Evolutionary conservation across 2,113 vertebrate species (phyloP), one percentile per base, ranked within the genome.

Genomic region (Salvelinus fontinalis): DNA sequence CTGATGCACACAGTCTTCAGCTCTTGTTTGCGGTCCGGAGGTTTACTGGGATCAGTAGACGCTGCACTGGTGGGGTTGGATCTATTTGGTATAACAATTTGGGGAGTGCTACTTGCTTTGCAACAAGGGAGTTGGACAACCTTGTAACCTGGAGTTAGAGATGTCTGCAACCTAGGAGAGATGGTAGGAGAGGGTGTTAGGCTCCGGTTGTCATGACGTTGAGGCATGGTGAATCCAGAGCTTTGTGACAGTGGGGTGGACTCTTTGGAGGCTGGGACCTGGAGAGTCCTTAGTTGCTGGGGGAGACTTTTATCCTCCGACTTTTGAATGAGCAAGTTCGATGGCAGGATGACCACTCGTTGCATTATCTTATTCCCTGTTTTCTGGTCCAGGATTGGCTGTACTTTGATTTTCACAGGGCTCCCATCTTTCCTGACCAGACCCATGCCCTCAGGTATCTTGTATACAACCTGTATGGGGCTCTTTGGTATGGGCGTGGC

Each of bases 1-100:
- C 97, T 93, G 82, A 99, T 96, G 84, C 98, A 99, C 29, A 99
- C 90, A 0, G 98, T 99, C 93, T 96, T 97, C 31, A 99, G 92
- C 83, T 99, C 97, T 81, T 99, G 97, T 76, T 95, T 97, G 67
- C 81, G 74, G 80, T 95, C 95, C 83, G 84, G 49, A 34, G 81
- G 75, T 81, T 83, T 89, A 67, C 26, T 71, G 57, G 73, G 29
- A 18, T 76, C 71, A 57, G 78, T 44, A 67, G 78, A 80, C 75
- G 74, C 31, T 76, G 80, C 73, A 75, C 71, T 76, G 26, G 83
- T 34, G 67, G 68, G 29, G 70, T 82, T 75, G 70, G 67, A 85
- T 49, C 82, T 73, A 13, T 83, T 89, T 74, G 67, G 75, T 2
- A 22, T 54, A 66, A 77, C 64, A 72, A 62, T 79, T 22, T 84